Evolutionary conservation across 1,140 invertebrate genomes (phyloP), one percentile per base, ranked within the genome.

Genomic region (Tyrophagus putrescentiae): DNA sequence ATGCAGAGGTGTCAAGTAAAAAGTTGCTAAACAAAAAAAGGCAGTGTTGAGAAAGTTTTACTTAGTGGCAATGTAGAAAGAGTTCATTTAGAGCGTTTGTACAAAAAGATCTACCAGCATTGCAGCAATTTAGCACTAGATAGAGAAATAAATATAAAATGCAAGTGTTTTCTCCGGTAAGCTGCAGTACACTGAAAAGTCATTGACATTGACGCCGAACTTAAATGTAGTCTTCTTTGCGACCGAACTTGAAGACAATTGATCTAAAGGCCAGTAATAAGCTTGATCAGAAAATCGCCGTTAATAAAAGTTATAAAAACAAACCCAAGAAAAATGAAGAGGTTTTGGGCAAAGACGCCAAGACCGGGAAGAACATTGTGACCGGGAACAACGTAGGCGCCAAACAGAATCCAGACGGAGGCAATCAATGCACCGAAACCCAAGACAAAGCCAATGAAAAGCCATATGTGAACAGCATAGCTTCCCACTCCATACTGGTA

Each of bases 371-470:
- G 33, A 3, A 39, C 21, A 16, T 21, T 60, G 56, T 68, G 63
- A 71, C 67, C 62, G 45, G 66, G 64, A 28, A 72, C 68, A 4
- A 78, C 74, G 67, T 79, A 79, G 45, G 70, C 69, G 9, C 74
- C 85, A 76, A 97, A 93, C 60, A 98, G 78, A 64, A 98, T 90
- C 92, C 92, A 96, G 67, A 86, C 84, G 11, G 92, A 82, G 25
- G 90, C 92, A 69, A 98, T 95, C 9, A 98, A 80, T 3, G 91
- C 82, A 1, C 87, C 87, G 75, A 99, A 98, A 57, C 90, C 90
- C 66, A 98, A 79, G 0, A 98, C 82, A 75, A 98, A 96, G 4
- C 93, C 95, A 48, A 94, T 72, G 69, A 98, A 95, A 0, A 99
- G 75, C 91, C 93, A 98, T n/a, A 89, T 79, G 61, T 87, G 78